phyloP scores from a whole-genome alignment of 2,888 invertebrate genomes.

The Nomada hirtipes region DNA sequence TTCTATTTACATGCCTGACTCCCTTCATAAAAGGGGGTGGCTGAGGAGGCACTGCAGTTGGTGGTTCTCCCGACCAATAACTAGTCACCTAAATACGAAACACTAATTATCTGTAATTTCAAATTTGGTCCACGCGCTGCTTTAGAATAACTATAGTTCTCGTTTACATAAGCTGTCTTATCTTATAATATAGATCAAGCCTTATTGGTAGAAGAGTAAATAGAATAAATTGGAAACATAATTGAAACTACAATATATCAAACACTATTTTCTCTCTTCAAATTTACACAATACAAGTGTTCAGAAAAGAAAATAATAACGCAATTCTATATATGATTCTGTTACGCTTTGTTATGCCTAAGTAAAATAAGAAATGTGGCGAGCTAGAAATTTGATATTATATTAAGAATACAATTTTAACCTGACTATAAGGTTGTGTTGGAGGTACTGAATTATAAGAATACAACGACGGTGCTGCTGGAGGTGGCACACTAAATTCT shows the following conservation, averaged over 20 bases:
- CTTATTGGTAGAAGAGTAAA: conserved; percentile 7
- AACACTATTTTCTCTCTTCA: conserved; percentile 20
- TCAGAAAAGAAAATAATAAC: conserved; percentile 17
- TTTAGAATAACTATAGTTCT: background rate
- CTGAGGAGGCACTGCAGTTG: conserved; percentile 70
- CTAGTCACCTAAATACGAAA: conserved; percentile 69
- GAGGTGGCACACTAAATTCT: conserved; percentile 78
- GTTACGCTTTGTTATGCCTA: conserved; percentile 21
- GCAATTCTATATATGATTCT: conserved; percentile 7
- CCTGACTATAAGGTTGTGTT: conserved; percentile 79
- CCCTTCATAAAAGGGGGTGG: conserved; percentile 81
- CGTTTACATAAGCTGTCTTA: background rate
- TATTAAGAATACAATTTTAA: conserved; percentile 64
- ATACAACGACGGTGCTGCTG: conserved; percentile 76
- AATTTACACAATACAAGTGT: conserved; percentile 19
- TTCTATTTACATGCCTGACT: conserved; percentile 76
- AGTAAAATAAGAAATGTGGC: background rate
- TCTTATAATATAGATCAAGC: background rate
- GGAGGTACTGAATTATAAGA: conserved; percentile 79
- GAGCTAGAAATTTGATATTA: conserved; percentile 8
- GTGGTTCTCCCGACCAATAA: conserved; percentile 80
- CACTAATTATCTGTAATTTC: conserved; percentile 24
- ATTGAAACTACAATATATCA: conserved; percentile 12
- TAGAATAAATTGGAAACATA: conserved; percentile 12
- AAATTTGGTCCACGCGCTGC: background rate